Base-by-base conservation (phyloP, 2,888 invertebrate genomes). In the Thysanoteuthis rhombus region DNA sequence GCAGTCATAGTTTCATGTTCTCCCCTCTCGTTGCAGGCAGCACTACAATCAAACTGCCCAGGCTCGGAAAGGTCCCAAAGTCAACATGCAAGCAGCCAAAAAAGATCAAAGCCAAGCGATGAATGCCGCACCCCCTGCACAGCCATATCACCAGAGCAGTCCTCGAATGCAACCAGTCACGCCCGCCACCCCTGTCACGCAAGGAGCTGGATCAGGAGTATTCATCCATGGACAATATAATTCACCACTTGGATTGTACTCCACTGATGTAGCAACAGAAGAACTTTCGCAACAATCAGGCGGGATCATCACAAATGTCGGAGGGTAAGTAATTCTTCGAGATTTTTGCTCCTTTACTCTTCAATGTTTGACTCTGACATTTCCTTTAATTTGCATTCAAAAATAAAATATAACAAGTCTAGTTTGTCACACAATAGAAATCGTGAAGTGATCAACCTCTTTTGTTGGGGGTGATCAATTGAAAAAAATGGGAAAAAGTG, bases 241-340 rank as follows among this genome's bases (percentile, higher is more conserved):
- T 45, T 92, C 92, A 45, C 92, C 92, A 12, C 45, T 92, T 40
- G 92, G 92, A 92, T 92, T 92, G 42, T 92, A 92, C 45, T 42
- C 92, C 5, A 5, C 92, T 36, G 92, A 92, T 45, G 32, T n/a
- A 22, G 92, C 92, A 19, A 92, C 92, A n/a, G 92, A 92, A 8
- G 92, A 92, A 92, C 45, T 92, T 45, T 40, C 92, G 40, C n/a
- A 45, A 16, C 92, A 92, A 28, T 92, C 92, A 45, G 92, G 92
- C 32, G 92, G 92, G 0, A 36, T 92, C 45, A 92, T 92, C 28
- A 92, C 92, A 45, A 45, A n/a, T 92, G 92, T 92, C 25, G 92
- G 92, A n/a, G 92, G 92, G 92, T 92, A 92, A 92, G 92, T 92
- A 19, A n/a, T n/a, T n/a, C n/a, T n/a, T 42, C 32, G 22, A 92